Base-by-base conservation (phyloP, 1,140 invertebrate genomes). In the Cardiocondyla obscurior region DNA sequence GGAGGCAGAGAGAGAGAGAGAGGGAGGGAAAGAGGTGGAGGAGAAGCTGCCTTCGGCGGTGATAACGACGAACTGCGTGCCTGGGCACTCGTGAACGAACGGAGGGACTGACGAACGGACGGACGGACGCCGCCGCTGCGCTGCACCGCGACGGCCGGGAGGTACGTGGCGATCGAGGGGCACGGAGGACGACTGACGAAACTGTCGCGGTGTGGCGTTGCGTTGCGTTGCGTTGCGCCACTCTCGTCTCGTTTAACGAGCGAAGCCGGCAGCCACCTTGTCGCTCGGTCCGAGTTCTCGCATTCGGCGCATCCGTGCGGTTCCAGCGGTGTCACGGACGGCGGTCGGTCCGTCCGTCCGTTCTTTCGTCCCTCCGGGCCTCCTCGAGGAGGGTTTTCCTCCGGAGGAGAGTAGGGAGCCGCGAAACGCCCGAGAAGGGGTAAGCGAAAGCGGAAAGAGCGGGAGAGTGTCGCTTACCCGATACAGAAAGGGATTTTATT, bases 361-460 rank as follows among this genome's bases (percentile, higher is more conserved):
- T 33, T 30, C 44, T 60, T 42, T 64, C 74, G 39, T 12, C 3
- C 42, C 39, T 42, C 62, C 74, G 74, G 30, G 25, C 46, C 62
- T 76, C 14, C 72, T 72, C 39, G 72, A 51, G 44, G 44, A n/a
- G n/a, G 33, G 10, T 67, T 79, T 79, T 69, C 62, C 60, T 67
- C 60, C 28, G n/a, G 58, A 44, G 22, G 58, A 49, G 46, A 19
- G 55, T 51, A 67, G 76, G 57, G 36, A 65, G 74, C 79, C 46
- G 72, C 82, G 77, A 84, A 73, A 53, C 44, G 55, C 51, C 49
- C 42, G 76, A 87, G 85, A 89, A 81, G 86, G 88, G 77, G 14
- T 33, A 57, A 72, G 51, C 49, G 77, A 81, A 81, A 72, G 77
- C 36, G 69, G 65, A 72, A 72, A 81, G 77, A 77, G 55, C 55